Evolutionary conservation across 2,888 invertebrate genomes (phyloP).

Genomic region (Cosmia pyralina): DNA sequence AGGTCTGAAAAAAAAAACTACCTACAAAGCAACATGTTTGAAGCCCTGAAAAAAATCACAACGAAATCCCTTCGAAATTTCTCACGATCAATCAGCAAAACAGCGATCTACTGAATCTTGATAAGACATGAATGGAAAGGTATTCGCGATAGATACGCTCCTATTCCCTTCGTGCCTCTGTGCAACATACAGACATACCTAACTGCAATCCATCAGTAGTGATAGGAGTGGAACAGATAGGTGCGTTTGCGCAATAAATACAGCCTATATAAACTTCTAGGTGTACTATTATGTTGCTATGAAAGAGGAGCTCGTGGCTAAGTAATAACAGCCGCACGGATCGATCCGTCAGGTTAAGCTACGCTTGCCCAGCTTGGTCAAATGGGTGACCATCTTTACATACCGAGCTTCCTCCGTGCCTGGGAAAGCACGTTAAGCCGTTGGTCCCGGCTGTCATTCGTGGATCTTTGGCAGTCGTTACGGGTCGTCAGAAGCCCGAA

Average conservation of each 20-base stretch:
- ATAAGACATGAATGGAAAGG: slow-evolving; percentile 47
- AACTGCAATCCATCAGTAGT: slow-evolving; percentile 38
- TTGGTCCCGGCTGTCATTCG: too few species aligned
- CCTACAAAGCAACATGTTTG: too few species aligned
- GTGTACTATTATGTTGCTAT: not conserved
- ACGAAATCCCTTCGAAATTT: slow-evolving; percentile 23
- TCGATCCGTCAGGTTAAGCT: too few species aligned
- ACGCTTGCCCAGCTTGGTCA: too few species aligned
- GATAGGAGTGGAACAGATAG: slow-evolving; percentile 14
- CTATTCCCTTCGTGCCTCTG: slow-evolving; percentile 26
- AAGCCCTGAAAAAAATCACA: not conserved
- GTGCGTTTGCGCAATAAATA: slow-evolving; percentile 28
- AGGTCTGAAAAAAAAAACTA: too few species aligned
- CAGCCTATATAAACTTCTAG: not conserved
- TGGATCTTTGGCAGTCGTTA: too few species aligned
- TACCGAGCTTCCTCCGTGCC: too few species aligned
- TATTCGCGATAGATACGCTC: slow-evolving; percentile 50
- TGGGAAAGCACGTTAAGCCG: too few species aligned
- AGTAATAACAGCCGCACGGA: too few species aligned
- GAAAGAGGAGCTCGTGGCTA: too few species aligned
- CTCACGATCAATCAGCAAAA: slow-evolving; percentile 49
- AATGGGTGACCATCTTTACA: too few species aligned
- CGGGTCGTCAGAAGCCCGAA: too few species aligned
- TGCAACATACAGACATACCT: slow-evolving; percentile 12
- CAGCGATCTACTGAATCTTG: slow-evolving; percentile 28